Evolutionary conservation across 1,140 invertebrate species (phyloP).

Genomic region (Drosophila tsacasi): DNA sequence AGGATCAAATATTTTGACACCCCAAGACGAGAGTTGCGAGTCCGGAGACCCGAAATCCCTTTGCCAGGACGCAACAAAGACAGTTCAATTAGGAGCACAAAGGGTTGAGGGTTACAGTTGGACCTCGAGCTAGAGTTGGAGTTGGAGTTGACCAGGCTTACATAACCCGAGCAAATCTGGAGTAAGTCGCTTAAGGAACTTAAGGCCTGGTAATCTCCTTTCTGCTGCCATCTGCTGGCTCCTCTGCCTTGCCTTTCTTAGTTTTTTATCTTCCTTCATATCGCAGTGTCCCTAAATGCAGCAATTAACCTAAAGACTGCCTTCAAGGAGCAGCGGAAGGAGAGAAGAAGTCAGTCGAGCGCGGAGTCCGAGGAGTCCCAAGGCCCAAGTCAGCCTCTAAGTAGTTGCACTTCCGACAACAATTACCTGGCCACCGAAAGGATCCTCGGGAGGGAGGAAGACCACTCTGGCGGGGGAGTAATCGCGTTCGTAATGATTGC

Average conservation of each 20-base stretch:
- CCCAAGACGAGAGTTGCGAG: background rate
- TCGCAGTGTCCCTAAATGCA: constrained; percentile 60
- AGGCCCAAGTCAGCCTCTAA: constrained; percentile 47
- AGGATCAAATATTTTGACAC: constrained; percentile 69
- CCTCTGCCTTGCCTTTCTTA: background rate
- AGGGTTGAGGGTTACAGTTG: constrained; percentile 32
- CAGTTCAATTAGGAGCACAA: constrained; percentile 67
- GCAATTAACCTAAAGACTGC: constrained; percentile 70
- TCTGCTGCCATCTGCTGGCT: constrained; percentile 26
- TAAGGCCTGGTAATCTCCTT: background rate
- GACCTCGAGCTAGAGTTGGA: background rate
- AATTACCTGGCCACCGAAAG: constrained; percentile 50
- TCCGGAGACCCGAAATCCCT: background rate
- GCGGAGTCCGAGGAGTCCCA: constrained; percentile 28
- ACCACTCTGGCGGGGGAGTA: constrained; percentile 42
- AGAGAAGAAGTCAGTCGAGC: constrained; percentile 51
- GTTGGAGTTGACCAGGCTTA: constrained; percentile 51
- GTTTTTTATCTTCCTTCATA: constrained; percentile 40
- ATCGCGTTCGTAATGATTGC: constrained; percentile 68
- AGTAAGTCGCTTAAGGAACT: constrained; percentile 50
- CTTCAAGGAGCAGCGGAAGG: background rate
- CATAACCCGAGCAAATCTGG: constrained; percentile 55
- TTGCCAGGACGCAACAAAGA: constrained; percentile 31
- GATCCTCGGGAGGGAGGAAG: background rate
- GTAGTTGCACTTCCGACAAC: constrained; percentile 78